Base-by-base conservation (phyloP, 2,113 vertebrate genomes). In the Hymenochirus boettgeri region DNA sequence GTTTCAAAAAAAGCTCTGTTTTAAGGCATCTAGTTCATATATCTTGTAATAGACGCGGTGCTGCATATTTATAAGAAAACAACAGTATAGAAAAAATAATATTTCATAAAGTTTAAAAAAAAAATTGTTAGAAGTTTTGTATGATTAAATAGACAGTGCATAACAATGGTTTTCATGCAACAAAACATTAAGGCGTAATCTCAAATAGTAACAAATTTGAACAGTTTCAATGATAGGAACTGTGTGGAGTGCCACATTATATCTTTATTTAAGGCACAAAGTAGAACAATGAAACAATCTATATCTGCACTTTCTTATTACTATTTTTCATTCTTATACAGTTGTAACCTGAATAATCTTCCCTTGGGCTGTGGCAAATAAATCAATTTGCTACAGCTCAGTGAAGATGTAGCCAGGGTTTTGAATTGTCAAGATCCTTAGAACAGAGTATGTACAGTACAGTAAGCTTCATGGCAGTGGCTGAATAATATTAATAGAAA, bases 231-330 rank as follows among this genome's bases (percentile, higher is more conserved):
- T 55, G 25, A 55, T 18, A n/a, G 52, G 8, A 3, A 10, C 17
- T 23, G 23, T 26, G 15, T 7, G 7, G 50, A 53, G 47, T 35
- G 22, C n/a, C 46, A 39, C 31, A 56, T 56, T 59, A 51, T 12
- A 57, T 58, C 55, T 58, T 42, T 42, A 22, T 39, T 21, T 57
- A 57, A 51, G 25, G 33, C 31, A 51, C 11, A 52, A 31, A 26
- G 39, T 23, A 66, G 55, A 58, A 66, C 63, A 66, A 39, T 66
- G 18, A 18, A 58, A 31, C 8, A 31, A 58, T 66, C 55, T 21
- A 59, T 58, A 66, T 66, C 64, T 66, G 52, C 22, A 50, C 21
- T 35, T 47, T 66, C 47, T 57, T 59, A 51, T 66, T 58, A 58
- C 64, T 59, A 65, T 50, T 57, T 45, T 35, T 58, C 46, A 66